phyloP scores from a whole-genome alignment of 2,113 vertebrate species.

The Morone saxatilis region DNA sequence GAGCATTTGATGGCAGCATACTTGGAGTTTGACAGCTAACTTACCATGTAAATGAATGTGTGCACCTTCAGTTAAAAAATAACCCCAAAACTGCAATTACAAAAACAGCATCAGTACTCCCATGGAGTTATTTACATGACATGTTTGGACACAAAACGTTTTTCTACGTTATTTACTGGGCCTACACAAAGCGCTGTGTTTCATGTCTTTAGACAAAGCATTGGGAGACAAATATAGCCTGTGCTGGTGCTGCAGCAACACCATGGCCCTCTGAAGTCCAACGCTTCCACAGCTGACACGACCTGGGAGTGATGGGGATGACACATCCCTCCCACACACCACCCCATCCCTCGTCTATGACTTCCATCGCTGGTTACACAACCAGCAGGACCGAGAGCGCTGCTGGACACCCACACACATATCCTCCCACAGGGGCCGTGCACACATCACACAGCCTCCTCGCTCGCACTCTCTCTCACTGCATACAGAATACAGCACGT shows the following conservation, averaged over 20 bases:
- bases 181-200: slow-evolving; percentile 53
- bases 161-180: slow-evolving; percentile 39
- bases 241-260: slow-evolving; percentile 62
- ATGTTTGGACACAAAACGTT: slow-evolving; percentile 25
- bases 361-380: slow-evolving; percentile 84
- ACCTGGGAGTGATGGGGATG: slow-evolving; percentile 83
- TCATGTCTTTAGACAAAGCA: slow-evolving; percentile 66
- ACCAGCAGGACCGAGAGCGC: slow-evolving; percentile 77
- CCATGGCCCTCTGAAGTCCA: slow-evolving; percentile 80
- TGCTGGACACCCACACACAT: slow-evolving; percentile 81
- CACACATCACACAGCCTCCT: slow-evolving; percentile 68
- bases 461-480: slow-evolving; percentile 38
- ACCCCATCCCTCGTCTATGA: slow-evolving; percentile 79
- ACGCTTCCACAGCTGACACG: slow-evolving; percentile 77
- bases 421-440: slow-evolving; percentile 78
- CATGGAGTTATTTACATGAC: slow-evolving; percentile 27
- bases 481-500: slow-evolving; percentile 40
- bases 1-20: not conserved
- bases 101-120: not conserved
- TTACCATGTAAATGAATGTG: not conserved
- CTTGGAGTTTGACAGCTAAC: not conserved
- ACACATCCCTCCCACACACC: slow-evolving; percentile 84
- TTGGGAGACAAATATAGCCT: slow-evolving; percentile 77
- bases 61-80: not conserved
- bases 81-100: not conserved